These are phyloP conservation scores for Coboldia fuscipes DNA, from an alignment of 1,140 invertebrate genomes.

Conservation along the genomic window DNA sequence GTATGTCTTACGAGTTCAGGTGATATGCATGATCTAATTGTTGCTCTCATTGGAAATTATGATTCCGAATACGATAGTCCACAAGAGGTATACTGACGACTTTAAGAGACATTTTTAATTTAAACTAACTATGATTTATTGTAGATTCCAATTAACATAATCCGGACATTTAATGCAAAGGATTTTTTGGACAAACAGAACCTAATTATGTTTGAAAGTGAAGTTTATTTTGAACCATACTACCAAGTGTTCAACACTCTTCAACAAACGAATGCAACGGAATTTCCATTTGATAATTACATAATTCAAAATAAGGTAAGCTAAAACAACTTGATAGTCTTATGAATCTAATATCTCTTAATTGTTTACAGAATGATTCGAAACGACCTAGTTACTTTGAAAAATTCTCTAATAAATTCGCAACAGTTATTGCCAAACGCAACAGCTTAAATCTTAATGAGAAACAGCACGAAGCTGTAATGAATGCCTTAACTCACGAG, in stretches of 20 bases:
- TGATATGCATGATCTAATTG: constrained; percentile 39
- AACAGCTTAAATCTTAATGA: constrained; percentile 30
- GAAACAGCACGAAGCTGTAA: constrained; percentile 33
- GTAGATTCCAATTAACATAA: constrained; percentile 26
- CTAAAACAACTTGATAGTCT: no score
- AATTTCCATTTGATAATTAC: constrained; percentile 40
- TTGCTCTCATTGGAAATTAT: constrained; percentile 39
- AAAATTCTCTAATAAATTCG: no score
- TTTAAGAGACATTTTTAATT: no score
- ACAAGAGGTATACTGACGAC: no score
- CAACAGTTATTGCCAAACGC: no score
- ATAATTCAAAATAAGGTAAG: constrained; percentile 29
- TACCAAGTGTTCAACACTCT: constrained; percentile 35
- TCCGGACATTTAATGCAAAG: constrained; percentile 15
- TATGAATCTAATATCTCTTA: constrained; percentile 1
- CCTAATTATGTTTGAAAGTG: constrained; percentile 39
- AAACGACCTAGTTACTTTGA: no score
- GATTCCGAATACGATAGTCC: no score
- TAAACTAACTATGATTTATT: constrained; percentile 3
- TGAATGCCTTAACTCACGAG: constrained; percentile 32
- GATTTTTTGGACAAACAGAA: constrained; percentile 19
- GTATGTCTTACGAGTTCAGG: constrained; percentile 39
- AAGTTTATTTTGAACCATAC: constrained; percentile 47
- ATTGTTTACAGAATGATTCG: no score
- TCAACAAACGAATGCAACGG: constrained; percentile 24